Evolutionary conservation across 2,888 invertebrate genomes (phyloP).

Genomic region (Nemotelus pantherinus): DNA sequence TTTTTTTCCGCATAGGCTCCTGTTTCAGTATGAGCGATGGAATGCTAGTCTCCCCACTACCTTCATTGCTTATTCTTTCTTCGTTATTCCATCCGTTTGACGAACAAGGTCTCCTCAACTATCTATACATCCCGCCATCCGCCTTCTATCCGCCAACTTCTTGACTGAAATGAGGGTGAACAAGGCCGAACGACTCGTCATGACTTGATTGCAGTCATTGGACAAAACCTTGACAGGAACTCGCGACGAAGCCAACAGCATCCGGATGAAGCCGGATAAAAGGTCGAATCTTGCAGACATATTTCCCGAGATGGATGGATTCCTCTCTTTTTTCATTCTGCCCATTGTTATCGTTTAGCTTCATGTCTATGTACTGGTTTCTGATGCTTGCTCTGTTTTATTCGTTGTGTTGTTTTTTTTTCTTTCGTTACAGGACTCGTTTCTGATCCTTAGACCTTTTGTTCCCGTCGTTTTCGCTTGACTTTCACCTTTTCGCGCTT

Average conservation of each 20-base stretch:
- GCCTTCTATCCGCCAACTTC: too few relatives aligned
- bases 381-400: not conserved
- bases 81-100: too few relatives aligned
- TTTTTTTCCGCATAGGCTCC: too few relatives aligned
- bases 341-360: constrained; percentile 10
- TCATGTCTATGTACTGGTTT: constrained; percentile 1
- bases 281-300: constrained; percentile 15
- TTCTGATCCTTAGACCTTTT: constrained; percentile 10
- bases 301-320: constrained; percentile 36
- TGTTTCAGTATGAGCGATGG: too few relatives aligned
- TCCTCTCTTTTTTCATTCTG: constrained; percentile 11
- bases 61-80: too few relatives aligned
- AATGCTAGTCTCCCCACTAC: too few relatives aligned
- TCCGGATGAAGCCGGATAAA: constrained; percentile 2
- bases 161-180: constrained; percentile 48
- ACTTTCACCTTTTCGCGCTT: not conserved
- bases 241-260: too few relatives aligned
- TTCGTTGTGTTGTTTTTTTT: constrained; percentile 5
- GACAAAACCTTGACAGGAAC: not conserved
- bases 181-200: constrained; percentile 39
- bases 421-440: not conserved
- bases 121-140: too few relatives aligned
- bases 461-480: not conserved
- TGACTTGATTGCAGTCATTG: constrained; percentile 39
- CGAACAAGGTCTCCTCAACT: too few relatives aligned